Conservation (phyloP, 2,888 invertebrate species). For the Azorinus chamasolen region DNA sequence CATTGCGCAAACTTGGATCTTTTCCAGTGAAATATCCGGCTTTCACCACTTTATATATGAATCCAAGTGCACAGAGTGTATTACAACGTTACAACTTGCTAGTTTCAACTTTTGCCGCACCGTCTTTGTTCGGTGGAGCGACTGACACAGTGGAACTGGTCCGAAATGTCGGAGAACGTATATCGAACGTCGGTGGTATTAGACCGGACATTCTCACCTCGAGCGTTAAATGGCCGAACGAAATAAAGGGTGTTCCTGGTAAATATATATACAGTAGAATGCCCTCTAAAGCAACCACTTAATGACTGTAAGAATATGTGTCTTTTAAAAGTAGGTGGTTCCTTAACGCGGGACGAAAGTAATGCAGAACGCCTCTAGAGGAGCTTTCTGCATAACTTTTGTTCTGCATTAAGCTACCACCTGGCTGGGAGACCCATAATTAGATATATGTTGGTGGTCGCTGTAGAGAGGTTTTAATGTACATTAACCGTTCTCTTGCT, state of each 20-base stretch:
- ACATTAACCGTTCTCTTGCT: too few relatives aligned
- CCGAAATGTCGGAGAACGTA: conserved; percentile 50
- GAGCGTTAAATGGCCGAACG: conserved; percentile 67
- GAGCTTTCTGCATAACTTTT: too few relatives aligned
- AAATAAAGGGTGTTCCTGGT: conserved; percentile 66
- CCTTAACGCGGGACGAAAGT: too few relatives aligned
- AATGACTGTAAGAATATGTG: neutral
- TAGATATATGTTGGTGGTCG: too few relatives aligned
- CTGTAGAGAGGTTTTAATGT: too few relatives aligned
- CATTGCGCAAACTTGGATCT: conserved; percentile 20
- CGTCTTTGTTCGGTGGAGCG: conserved; percentile 48
- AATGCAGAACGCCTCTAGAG: too few relatives aligned
- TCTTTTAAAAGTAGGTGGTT: too few relatives aligned
- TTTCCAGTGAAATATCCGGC: conserved; percentile 45
- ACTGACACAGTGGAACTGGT: conserved; percentile 59
- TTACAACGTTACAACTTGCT: conserved; percentile 53
- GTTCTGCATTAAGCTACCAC: too few relatives aligned
- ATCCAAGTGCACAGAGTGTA: conserved; percentile 10
- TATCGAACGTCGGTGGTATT: conserved; percentile 40
- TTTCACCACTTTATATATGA: conserved; percentile 39
- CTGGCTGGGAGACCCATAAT: too few relatives aligned
- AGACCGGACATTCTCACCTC: conserved; percentile 56
- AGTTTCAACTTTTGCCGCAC: conserved; percentile 63
- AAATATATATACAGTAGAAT: conserved; percentile 10
- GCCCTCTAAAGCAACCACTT: too few relatives aligned